Evolutionary conservation across 1,140 invertebrate species (phyloP).

Genomic region (Drosophila simulans): DNA sequence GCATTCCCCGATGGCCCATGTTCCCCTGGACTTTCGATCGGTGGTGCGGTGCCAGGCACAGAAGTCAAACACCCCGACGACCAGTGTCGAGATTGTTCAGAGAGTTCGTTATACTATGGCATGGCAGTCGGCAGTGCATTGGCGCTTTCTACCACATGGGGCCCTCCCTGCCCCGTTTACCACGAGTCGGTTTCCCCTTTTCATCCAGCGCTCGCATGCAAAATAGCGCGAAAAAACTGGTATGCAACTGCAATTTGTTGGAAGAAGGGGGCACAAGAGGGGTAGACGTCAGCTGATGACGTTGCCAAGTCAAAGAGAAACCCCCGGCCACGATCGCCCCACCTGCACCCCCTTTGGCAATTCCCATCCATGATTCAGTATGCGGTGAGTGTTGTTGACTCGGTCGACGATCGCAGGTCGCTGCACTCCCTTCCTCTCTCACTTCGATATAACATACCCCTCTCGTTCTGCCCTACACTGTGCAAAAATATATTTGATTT

Average conservation of each 20-base stretch:
- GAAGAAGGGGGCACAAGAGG: background rate
- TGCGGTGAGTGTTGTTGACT: constrained; percentile 64
- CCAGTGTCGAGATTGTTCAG: constrained; percentile 33
- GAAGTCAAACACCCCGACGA: constrained; percentile 56
- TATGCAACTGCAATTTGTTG: constrained; percentile 56
- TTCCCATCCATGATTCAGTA: constrained; percentile 53
- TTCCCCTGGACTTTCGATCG: constrained; percentile 20
- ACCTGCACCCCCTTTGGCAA: constrained; percentile 22
- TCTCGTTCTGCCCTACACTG: background rate
- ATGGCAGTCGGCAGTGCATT: constrained; percentile 38
- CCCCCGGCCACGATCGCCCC: constrained; percentile 13
- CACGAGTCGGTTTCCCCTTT: constrained; percentile 2
- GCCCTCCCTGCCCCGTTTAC: background rate
- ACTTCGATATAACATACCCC: background rate
- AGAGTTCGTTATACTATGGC: constrained; percentile 60
- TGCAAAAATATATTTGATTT: background rate
- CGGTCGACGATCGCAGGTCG: constrained; percentile 64
- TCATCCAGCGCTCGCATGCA: constrained; percentile 51
- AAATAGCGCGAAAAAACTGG: constrained; percentile 74
- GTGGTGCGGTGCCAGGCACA: constrained; percentile 42
- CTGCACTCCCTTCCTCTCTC: constrained; percentile 54
- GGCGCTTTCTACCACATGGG: constrained; percentile 62
- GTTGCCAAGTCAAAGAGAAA: constrained; percentile 55
- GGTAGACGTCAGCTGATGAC: constrained; percentile 45
- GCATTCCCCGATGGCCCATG: background rate